Conservation (phyloP, 2,113 vertebrate genomes). For the Pyrgilauda ruficollis region DNA sequence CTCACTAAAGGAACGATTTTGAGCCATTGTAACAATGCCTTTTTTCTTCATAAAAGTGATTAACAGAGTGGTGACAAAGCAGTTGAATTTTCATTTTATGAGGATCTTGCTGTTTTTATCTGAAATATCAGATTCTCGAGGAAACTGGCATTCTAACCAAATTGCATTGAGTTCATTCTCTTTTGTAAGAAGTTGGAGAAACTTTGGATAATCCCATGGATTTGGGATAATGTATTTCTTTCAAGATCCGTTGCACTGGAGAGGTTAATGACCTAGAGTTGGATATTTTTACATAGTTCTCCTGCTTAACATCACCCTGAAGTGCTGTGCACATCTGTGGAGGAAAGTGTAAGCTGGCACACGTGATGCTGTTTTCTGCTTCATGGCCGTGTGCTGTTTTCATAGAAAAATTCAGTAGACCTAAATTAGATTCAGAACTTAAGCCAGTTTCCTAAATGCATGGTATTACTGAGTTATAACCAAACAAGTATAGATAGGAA, state of each 20-base stretch:
- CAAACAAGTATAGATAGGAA: not conserved
- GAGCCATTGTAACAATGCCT: slow-evolving; percentile 83
- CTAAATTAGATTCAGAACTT: slow-evolving; percentile 28
- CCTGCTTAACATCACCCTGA: not conserved
- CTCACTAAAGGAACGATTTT: slow-evolving; percentile 73
- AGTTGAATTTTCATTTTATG: slow-evolving; percentile 69
- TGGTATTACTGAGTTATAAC: not conserved
- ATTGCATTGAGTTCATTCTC: slow-evolving; percentile 61
- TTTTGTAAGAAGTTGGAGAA: slow-evolving; percentile 51
- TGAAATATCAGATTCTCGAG: slow-evolving; percentile 67
- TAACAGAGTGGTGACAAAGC: slow-evolving; percentile 62
- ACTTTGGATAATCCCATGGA: not conserved
- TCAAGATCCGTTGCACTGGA: not conserved
- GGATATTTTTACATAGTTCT: slow-evolving; percentile 15
- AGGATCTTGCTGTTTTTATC: slow-evolving; percentile 67
- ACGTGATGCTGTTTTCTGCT: slow-evolving; percentile 50
- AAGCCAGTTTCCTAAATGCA: slow-evolving; percentile 6
- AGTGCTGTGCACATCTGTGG: slow-evolving; percentile 22
- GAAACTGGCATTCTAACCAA: slow-evolving; percentile 74
- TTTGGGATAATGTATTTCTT: not conserved
- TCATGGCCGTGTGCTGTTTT: slow-evolving; percentile 21
- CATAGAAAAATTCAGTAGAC: not conserved
- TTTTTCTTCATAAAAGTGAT: slow-evolving; percentile 74
- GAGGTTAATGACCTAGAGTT: not conserved
- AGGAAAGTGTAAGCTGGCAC: slow-evolving; percentile 19